phyloP scores from a whole-genome alignment of 2,888 invertebrate species.

The Toxonevra muliebris region DNA sequence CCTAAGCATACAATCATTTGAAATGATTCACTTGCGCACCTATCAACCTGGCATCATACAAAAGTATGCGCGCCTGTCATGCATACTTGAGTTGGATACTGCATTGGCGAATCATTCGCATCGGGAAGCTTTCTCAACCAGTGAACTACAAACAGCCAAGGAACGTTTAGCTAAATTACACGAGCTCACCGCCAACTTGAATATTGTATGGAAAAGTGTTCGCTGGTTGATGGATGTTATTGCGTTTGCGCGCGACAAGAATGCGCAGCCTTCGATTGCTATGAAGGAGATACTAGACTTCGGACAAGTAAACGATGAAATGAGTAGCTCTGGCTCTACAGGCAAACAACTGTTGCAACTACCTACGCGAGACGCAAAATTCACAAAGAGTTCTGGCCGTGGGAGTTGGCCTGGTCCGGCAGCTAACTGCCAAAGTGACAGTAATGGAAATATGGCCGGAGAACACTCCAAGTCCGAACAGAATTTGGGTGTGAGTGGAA shows the following conservation, averaged over 20 bases:
- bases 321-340: slow-evolving; percentile 2
- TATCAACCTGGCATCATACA: slow-evolving; percentile 91
- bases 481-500: slow-evolving; percentile 63
- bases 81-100: slow-evolving; percentile 91
- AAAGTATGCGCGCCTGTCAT: slow-evolving; percentile 91
- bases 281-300: slow-evolving; percentile 62
- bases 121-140: slow-evolving; percentile 92
- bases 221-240: slow-evolving; percentile 98
- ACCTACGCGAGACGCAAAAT: slow-evolving; percentile 73
- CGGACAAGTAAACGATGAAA: slow-evolving; percentile 48
- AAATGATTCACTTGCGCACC: slow-evolving; percentile 94
- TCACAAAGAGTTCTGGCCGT: slow-evolving; percentile 79
- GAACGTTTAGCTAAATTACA: slow-evolving; percentile 83
- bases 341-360: slow-evolving; percentile 62
- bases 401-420: slow-evolving; percentile 88
- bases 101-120: slow-evolving; percentile 92
- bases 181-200: slow-evolving; percentile 85
- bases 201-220: slow-evolving; percentile 90
- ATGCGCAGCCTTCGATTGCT: slow-evolving; percentile 61
- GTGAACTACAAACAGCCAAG: slow-evolving; percentile 86
- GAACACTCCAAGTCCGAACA: slow-evolving; percentile 89
- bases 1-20: slow-evolving; percentile 91
- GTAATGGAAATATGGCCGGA: slow-evolving; percentile 62
- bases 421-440: slow-evolving; percentile 33
- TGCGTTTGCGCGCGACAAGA: slow-evolving; percentile 88